phyloP scores from a whole-genome alignment of 2,797 vertebrate genomes.

The Distichodus sexfasciatus region DNA sequence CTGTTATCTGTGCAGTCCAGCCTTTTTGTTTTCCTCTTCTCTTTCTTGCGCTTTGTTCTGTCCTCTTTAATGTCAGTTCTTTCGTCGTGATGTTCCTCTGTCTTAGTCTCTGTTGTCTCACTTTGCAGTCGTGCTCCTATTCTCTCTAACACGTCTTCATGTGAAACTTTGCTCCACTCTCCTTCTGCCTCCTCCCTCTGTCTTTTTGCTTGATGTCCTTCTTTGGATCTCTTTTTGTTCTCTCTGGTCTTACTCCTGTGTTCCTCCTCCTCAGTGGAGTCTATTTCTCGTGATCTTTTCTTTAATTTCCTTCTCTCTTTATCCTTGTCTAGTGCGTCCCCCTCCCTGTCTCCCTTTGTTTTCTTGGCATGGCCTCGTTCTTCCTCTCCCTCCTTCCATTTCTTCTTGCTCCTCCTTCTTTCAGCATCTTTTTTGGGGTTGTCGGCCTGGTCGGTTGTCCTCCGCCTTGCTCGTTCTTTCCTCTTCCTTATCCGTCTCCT shows the following conservation, averaged over 20 bases:
- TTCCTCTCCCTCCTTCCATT: conserved; percentile 28
- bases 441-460: conserved; percentile 39
- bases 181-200: conserved; percentile 7
- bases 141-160: background rate
- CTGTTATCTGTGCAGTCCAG: conserved; percentile 64
- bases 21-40: conserved; percentile 73
- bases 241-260: conserved; percentile 50
- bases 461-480: conserved; percentile 29
- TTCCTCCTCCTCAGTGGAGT: conserved; percentile 19
- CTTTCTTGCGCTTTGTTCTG: conserved; percentile 66
- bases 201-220: conserved; percentile 21
- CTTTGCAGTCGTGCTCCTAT: conserved; percentile 50
- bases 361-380: conserved; percentile 51
- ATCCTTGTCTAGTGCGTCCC: conserved; percentile 32
- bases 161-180: background rate
- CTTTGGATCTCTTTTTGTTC: conserved; percentile 37
- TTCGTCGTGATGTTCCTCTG: conserved; percentile 53
- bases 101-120: conserved; percentile 36
- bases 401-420: conserved; percentile 33
- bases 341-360: conserved; percentile 39
- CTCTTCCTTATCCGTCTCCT: conserved; percentile 54
- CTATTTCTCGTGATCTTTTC: conserved; percentile 15
- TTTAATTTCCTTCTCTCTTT: conserved; percentile 45
- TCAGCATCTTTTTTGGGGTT: conserved; percentile 39
- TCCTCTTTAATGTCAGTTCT: conserved; percentile 51